These are phyloP conservation scores for Calephelis virginiensis DNA, from an alignment of 1,140 invertebrate genomes.

Conservation along the genomic window DNA sequence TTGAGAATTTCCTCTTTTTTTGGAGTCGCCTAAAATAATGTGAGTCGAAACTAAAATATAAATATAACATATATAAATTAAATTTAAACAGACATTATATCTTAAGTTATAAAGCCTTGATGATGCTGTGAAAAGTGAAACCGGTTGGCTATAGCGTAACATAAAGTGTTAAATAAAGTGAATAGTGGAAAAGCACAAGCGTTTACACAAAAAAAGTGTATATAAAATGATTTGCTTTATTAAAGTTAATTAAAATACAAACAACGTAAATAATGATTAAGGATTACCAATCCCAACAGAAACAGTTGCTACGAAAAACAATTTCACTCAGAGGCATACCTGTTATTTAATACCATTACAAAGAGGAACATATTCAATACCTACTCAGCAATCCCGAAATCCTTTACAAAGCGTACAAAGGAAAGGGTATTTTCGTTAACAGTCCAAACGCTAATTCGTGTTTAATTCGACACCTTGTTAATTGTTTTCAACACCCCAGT, in stretches of 20 bases:
- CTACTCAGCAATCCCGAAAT: constrained; percentile 69
- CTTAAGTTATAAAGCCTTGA: too few relatives aligned
- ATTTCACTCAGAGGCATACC: constrained; percentile 31
- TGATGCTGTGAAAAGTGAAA: too few relatives aligned
- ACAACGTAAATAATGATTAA: neutral
- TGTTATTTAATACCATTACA: constrained; percentile 62
- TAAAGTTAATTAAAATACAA: neutral
- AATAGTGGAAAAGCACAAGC: too few relatives aligned
- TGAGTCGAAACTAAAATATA: too few relatives aligned
- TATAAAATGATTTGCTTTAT: too few relatives aligned
- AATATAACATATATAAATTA: too few relatives aligned
- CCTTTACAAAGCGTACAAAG: constrained; percentile 73
- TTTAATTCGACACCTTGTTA: constrained; percentile 79
- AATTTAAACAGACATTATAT: too few relatives aligned
- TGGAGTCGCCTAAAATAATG: too few relatives aligned
- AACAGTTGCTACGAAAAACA: constrained; percentile 1
- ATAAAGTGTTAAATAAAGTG: too few relatives aligned
- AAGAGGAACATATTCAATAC: constrained; percentile 72
- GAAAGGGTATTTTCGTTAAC: constrained; percentile 75
- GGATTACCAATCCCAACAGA: neutral
- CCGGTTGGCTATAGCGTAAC: too few relatives aligned
- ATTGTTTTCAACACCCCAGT: constrained; percentile 74
- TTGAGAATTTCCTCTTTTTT: too few relatives aligned
- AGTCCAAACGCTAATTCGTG: constrained; percentile 73
- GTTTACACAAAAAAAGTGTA: too few relatives aligned